A percentile compares a stretch with the other conserved stretches of the same genome.
These are phyloP conservation scores for Hydrotaea diabolus DNA, from an alignment of 2,888 invertebrate genomes.

Conservation along the genomic window DNA sequence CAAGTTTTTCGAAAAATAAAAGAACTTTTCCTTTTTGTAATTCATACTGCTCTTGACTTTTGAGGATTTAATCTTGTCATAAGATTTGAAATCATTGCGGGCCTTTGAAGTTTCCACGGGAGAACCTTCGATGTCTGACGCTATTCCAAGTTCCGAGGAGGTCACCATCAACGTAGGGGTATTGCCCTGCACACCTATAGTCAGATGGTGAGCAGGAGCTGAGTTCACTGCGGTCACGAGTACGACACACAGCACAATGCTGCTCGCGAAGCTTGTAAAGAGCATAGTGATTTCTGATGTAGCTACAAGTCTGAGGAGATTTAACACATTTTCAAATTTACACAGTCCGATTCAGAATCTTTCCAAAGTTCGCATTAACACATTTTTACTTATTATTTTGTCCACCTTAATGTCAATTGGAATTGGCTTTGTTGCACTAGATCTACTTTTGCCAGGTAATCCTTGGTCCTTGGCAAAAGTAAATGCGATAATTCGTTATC, in stretches of 20 bases:
- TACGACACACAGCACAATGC: constrained; percentile 34
- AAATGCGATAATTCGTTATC: not conserved
- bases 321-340: constrained; percentile 16
- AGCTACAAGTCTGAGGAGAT: not conserved
- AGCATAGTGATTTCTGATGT: constrained; percentile 35
- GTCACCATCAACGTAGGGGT: constrained; percentile 71
- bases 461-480: constrained; percentile 70
- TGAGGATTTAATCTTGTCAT: not conserved
- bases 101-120: not conserved
- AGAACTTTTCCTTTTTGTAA: constrained; percentile 50
- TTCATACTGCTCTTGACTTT: constrained; percentile 41
- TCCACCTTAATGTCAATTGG: too few species aligned
- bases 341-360: constrained; percentile 40
- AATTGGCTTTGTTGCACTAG: not conserved
- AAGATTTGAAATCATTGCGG: not conserved
- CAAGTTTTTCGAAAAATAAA: not conserved
- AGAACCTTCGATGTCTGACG: constrained; percentile 32
- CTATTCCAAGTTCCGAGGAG: constrained; percentile 68
- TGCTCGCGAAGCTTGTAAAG: not conserved
- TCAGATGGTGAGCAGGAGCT: constrained; percentile 69
- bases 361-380: not conserved
- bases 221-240: constrained; percentile 20
- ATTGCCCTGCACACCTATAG: constrained; percentile 69
- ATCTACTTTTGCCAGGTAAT: constrained; percentile 68
- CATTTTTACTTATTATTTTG: not conserved